Evolutionary conservation across 2,888 invertebrate species (phyloP).

Genomic region (Tetramorium bicarinatum): DNA sequence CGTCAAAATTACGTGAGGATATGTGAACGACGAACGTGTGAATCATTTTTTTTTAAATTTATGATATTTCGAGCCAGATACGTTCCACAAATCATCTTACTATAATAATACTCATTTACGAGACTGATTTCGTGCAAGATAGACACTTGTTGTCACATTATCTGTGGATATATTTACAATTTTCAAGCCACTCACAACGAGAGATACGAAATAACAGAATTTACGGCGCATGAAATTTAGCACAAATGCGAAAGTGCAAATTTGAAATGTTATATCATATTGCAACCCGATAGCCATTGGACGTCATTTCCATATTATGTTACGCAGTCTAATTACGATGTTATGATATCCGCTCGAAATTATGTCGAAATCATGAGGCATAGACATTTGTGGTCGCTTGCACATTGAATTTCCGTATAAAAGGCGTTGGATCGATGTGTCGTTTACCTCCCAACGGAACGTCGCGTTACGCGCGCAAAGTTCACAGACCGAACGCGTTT

Average conservation of each 20-base stretch:
- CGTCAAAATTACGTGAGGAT: neutral
- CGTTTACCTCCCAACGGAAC: neutral
- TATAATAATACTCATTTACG: neutral
- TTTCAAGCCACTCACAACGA: neutral
- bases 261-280: slow-evolving; percentile 6
- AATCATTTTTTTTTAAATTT: neutral
- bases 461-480: slow-evolving; percentile 2
- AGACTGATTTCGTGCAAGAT: neutral
- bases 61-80: neutral
- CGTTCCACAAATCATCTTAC: neutral
- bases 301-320: slow-evolving; percentile 28
- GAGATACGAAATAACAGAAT: neutral
- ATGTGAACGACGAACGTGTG: neutral
- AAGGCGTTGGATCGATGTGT: slow-evolving; percentile 8
- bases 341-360: neutral
- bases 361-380: slow-evolving; percentile 20
- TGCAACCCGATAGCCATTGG: neutral
- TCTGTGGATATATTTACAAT: neutral
- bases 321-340: slow-evolving; percentile 18
- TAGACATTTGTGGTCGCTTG: neutral
- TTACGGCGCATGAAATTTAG: neutral
- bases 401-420: neutral
- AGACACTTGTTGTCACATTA: neutral
- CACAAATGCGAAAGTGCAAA: slow-evolving; percentile 3
- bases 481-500: slow-evolving; percentile 15